A percentile compares a stretch with the other conserved stretches of the same genome.
Evolutionary conservation across 2,888 invertebrate genomes (phyloP).

Genomic region (Reticulitermes lucifugus): DNA sequence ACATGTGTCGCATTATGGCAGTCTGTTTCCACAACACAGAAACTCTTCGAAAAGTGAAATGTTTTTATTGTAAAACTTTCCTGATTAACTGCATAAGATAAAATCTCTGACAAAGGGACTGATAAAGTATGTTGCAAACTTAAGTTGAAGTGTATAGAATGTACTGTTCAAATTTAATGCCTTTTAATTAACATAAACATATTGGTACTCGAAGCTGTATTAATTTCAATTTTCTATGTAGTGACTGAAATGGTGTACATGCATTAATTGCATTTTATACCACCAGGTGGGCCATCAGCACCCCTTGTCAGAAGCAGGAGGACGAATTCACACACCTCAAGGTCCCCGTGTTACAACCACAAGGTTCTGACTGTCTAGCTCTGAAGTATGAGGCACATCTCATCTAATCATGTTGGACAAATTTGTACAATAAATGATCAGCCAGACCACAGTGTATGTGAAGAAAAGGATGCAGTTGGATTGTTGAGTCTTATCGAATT

Average conservation of each 20-base stretch:
- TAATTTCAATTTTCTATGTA: not conserved
- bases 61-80: no score
- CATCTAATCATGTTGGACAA: not conserved
- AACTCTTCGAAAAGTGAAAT: no score
- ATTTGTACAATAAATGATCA: constrained; percentile 12
- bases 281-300: constrained; percentile 36
- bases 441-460: not conserved
- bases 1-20: no score
- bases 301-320: constrained; percentile 42
- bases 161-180: no score
- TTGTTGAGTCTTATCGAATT: not conserved
- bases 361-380: constrained; percentile 51
- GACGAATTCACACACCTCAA: constrained; percentile 33
- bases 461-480: not conserved
- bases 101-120: no score
- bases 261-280: not conserved
- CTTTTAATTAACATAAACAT: not conserved
- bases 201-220: not conserved
- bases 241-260: not conserved
- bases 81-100: no score
- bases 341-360: constrained; percentile 51
- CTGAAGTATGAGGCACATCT: not conserved
- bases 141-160: no score
- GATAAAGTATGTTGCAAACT: no score
- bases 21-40: no score